Percentiles rank a stretch among this genome's conserved stretches.
These are phyloP conservation scores for Lydus trimaculatus DNA, from an alignment of 2,888 invertebrate species.

Conservation along the genomic window DNA sequence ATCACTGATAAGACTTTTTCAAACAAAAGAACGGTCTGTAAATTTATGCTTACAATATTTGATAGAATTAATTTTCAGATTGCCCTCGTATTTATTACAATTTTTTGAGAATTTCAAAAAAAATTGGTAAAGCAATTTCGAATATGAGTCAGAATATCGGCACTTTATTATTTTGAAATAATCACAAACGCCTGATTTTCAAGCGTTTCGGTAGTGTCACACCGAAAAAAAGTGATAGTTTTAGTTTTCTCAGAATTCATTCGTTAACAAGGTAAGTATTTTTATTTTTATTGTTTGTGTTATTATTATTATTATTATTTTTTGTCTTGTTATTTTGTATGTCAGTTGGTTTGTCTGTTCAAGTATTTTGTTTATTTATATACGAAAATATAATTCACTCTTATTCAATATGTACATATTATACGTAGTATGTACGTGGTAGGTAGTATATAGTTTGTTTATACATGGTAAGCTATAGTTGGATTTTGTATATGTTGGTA, in stretches of 20 bases:
- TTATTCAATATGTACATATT: neutral
- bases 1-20: too few species aligned
- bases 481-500: neutral
- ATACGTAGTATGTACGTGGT: neutral
- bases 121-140: too few species aligned
- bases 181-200: too few species aligned
- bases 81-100: too few species aligned
- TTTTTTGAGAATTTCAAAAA: neutral
- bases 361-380: neutral
- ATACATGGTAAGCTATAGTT: neutral
- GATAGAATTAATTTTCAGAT: too few species aligned
- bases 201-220: too few species aligned
- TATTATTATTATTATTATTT: too few species aligned
- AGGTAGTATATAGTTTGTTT: neutral
- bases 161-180: neutral
- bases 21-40: too few species aligned
- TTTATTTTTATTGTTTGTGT: too few species aligned
- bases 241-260: too few species aligned
- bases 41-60: too few species aligned
- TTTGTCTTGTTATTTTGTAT: neutral
- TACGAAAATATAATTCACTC: neutral
- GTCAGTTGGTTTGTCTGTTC: neutral
- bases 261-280: neutral
- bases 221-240: neutral
- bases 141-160: neutral